Evolutionary conservation across 2,888 invertebrate species (phyloP).

Genomic region (Tenthredo mesomela): DNA sequence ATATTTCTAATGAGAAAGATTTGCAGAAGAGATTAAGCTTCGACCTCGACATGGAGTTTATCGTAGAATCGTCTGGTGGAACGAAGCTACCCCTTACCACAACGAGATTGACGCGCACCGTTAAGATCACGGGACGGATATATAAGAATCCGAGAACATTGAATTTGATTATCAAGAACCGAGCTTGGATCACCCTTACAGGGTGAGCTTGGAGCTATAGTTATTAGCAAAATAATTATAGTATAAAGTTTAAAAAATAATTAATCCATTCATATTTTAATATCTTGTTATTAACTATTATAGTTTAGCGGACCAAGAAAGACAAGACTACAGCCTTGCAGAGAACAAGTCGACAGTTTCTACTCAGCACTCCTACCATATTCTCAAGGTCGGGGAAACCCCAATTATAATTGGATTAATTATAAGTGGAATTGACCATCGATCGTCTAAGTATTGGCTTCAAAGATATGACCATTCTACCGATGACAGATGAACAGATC

Average conservation of each 20-base stretch:
- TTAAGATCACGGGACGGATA: slow-evolving; percentile 59
- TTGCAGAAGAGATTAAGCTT: too few species aligned
- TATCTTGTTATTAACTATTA: neutral
- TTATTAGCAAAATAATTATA: neutral
- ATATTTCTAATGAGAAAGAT: too few species aligned
- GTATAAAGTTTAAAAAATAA: neutral
- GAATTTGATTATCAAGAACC: slow-evolving; percentile 56
- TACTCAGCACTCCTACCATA: slow-evolving; percentile 67
- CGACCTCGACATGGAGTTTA: slow-evolving; percentile 62
- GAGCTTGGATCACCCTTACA: slow-evolving; percentile 61
- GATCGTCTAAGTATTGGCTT: slow-evolving; percentile 52
- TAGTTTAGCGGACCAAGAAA: slow-evolving; percentile 62
- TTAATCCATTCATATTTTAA: neutral
- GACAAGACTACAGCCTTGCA: slow-evolving; percentile 61
- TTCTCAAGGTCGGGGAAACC: slow-evolving; percentile 65
- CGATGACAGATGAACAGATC: too few species aligned
- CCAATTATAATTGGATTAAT: slow-evolving; percentile 62
- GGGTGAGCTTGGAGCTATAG: slow-evolving; percentile 61
- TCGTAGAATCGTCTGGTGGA: slow-evolving; percentile 56
- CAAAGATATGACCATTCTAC: too few species aligned
- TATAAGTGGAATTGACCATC: slow-evolving; percentile 60
- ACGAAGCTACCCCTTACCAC: slow-evolving; percentile 55
- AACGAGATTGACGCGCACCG: slow-evolving; percentile 62
- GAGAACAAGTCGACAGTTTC: slow-evolving; percentile 59
- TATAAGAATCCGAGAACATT: slow-evolving; percentile 54